Conservation (phyloP, 2,888 invertebrate species). For the Agrilus biguttatus region DNA sequence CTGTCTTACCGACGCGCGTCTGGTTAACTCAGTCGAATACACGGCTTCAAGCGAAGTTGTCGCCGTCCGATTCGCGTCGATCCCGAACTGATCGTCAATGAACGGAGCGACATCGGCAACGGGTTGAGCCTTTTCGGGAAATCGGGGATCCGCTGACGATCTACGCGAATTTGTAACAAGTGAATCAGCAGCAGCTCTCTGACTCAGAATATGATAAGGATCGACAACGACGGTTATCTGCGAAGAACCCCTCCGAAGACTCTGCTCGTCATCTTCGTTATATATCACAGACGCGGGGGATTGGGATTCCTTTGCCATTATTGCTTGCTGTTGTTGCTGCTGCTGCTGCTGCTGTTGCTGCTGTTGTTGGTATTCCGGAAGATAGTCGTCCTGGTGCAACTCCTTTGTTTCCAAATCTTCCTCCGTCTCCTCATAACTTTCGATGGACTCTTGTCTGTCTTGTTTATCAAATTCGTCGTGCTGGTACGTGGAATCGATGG, state of each 20-base stretch:
- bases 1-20: slow-evolving; percentile 15
- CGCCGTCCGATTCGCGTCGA: slow-evolving; percentile 14
- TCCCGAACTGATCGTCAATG: slow-evolving; percentile 16
- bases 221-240: slow-evolving; percentile 39
- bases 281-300: slow-evolving; percentile 35
- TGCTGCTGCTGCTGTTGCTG: too few species aligned
- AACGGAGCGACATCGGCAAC: slow-evolving; percentile 11
- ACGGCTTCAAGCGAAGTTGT: slow-evolving; percentile 12
- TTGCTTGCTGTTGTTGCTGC: too few species aligned
- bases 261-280: slow-evolving; percentile 23
- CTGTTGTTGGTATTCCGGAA: too few species aligned
- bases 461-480: slow-evolving; percentile 7
- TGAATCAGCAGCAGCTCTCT: slow-evolving; percentile 13
- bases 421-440: slow-evolving; percentile 34
- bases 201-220: slow-evolving; percentile 34
- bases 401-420: slow-evolving; percentile 10
- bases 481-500: slow-evolving; percentile 25
- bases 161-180: slow-evolving; percentile 13
- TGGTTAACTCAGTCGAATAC: slow-evolving; percentile 12
- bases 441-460: slow-evolving; percentile 29
- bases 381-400: too few species aligned
- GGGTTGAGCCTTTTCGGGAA: too few species aligned
- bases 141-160: slow-evolving; percentile 10
- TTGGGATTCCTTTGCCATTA: not conserved
- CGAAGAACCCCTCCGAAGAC: slow-evolving; percentile 25